Evolutionary conservation across 2,888 invertebrate genomes (phyloP).

Genomic region (Lagria hirta): DNA sequence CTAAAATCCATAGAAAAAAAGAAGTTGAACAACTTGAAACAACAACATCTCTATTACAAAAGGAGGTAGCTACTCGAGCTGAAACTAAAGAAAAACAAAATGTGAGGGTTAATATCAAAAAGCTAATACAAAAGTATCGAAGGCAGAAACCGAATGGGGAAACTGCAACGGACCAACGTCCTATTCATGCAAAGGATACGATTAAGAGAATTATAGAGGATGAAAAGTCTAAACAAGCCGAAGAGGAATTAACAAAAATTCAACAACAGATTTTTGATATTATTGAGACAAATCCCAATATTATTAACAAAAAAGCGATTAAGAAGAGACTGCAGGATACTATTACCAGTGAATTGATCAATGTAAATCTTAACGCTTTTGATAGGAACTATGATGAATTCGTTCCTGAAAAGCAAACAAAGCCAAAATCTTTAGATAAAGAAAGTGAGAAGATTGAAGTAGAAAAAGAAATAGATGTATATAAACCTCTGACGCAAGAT

Average conservation of each 20-base stretch:
- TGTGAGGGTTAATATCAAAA: constrained; percentile 40
- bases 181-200: constrained; percentile 34
- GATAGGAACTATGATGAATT: constrained; percentile 1
- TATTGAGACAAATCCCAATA: constrained; percentile 56
- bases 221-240: constrained; percentile 54
- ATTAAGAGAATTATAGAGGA: constrained; percentile 47
- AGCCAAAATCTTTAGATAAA: constrained; percentile 1
- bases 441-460: not conserved
- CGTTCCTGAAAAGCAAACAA: constrained; percentile 2
- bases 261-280: constrained; percentile 55
- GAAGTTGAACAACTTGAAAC: too few species aligned
- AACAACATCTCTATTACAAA: too few species aligned
- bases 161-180: constrained; percentile 9
- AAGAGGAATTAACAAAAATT: constrained; percentile 55
- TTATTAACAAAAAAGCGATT: constrained; percentile 55
- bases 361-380: too few species aligned
- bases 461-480: constrained; percentile 18
- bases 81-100: constrained; percentile 23
- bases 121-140: constrained; percentile 39
- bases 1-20: constrained; percentile 16
- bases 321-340: constrained; percentile 52
- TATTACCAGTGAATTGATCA: constrained; percentile 43
- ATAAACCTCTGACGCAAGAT: constrained; percentile 19
- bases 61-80: too few species aligned
- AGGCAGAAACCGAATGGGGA: constrained; percentile 32